Conservation (phyloP, 2,888 invertebrate genomes). For the Agonopterix arenella region DNA sequence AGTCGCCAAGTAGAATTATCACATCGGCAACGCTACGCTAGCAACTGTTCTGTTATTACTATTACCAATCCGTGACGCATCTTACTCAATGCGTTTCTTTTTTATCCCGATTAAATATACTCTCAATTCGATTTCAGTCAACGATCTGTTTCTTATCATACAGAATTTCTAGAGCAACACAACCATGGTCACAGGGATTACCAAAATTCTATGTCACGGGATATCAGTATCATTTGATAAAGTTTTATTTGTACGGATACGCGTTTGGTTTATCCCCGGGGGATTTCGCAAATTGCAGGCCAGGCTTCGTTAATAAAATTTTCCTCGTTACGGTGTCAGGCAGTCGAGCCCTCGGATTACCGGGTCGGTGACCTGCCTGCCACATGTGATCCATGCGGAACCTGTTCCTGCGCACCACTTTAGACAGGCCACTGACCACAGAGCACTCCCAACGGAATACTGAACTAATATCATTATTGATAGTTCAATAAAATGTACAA, state of each 20-base stretch:
- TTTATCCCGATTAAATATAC: no score
- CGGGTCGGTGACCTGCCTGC: conserved; percentile 52
- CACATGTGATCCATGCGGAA: conserved; percentile 62
- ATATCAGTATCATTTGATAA: no score
- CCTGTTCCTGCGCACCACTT: conserved; percentile 64
- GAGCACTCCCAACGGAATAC: conserved; percentile 12
- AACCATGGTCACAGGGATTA: no score
- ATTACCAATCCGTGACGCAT: conserved; percentile 17
- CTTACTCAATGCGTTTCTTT: conserved; percentile 7
- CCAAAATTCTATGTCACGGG: no score
- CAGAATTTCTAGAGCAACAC: no score
- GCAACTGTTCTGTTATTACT: conserved; percentile 34
- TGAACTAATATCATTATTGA: no score
- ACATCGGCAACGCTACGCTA: conserved; percentile 38
- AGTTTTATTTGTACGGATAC: no score
- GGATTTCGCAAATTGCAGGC: not conserved
- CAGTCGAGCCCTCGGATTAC: conserved; percentile 34
- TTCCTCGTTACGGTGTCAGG: conserved; percentile 21
- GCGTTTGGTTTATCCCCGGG: no score
- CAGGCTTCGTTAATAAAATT: conserved; percentile 13
- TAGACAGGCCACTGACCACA: conserved; percentile 37
- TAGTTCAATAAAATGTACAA: no score
- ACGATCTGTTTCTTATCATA: no score
- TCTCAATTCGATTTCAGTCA: no score
- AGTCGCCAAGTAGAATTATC: conserved; percentile 58